phyloP scores from a whole-genome alignment of 2,797 vertebrate species.

The Amphiprion clarkii region DNA sequence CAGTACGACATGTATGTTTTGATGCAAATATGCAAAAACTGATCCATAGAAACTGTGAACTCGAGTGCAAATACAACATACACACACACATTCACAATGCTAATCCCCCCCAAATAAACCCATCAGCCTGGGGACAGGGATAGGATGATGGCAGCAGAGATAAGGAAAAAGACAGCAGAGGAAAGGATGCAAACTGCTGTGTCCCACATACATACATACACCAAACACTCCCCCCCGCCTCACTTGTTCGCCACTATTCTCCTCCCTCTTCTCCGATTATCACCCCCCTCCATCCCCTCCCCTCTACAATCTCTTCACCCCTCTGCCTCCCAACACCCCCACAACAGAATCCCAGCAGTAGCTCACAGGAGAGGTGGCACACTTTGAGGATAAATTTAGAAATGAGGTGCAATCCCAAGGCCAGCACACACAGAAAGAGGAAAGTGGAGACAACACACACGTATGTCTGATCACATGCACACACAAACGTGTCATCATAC shows the following conservation, averaged over 20 bases:
- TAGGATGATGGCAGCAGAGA: slow-evolving; percentile 65
- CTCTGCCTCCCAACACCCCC: slow-evolving; percentile 39
- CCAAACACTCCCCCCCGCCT: slow-evolving; percentile 48
- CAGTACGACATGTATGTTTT: slow-evolving; percentile 15
- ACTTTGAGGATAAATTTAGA: slow-evolving; percentile 92
- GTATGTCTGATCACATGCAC: slow-evolving; percentile 41
- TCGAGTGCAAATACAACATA: slow-evolving; percentile 35
- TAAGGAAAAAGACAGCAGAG: slow-evolving; percentile 61
- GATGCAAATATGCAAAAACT: slow-evolving; percentile 34
- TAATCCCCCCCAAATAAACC: slow-evolving; percentile 67
- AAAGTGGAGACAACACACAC: slow-evolving; percentile 60
- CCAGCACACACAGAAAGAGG: slow-evolving; percentile 60
- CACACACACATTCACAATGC: slow-evolving; percentile 29
- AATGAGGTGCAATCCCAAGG: slow-evolving; percentile 87
- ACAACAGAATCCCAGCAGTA: slow-evolving; percentile 88
- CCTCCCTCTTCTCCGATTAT: slow-evolving; percentile 74
- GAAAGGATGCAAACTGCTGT: slow-evolving; percentile 63
- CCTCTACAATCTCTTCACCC: slow-evolving; percentile 49
- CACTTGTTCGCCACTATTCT: slow-evolving; percentile 75
- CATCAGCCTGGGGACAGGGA: slow-evolving; percentile 63
- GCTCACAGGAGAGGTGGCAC: slow-evolving; percentile 94
- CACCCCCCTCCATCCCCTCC: slow-evolving; percentile 6
- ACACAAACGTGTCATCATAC: slow-evolving; percentile 23
- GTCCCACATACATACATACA: slow-evolving; percentile 78
- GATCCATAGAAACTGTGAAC: slow-evolving; percentile 20